A percentile compares a stretch with the other conserved stretches of the same genome.
phyloP scores from a whole-genome alignment of 2,888 invertebrate genomes.

The Sphaerophoria rueppellii region DNA sequence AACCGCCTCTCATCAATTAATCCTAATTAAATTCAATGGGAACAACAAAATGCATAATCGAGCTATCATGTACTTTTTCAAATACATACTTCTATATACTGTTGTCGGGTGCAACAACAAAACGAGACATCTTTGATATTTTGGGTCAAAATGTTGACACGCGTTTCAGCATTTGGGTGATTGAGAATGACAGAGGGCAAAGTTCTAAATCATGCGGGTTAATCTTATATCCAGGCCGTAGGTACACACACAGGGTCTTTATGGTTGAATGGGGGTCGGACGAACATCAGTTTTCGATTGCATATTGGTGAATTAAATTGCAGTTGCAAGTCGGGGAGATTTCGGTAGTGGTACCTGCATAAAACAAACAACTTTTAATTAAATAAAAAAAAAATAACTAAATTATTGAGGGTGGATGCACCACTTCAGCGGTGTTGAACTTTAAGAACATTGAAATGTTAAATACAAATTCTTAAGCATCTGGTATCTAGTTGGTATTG shows the following conservation, averaged over 20 bases:
- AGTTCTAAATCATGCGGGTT: conserved; percentile 50
- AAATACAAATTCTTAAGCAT: conserved; percentile 3
- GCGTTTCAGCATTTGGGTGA: conserved; percentile 37
- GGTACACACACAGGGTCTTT: too few species aligned
- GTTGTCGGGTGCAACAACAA: background rate
- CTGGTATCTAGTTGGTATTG: background rate
- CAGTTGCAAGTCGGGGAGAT: conserved; percentile 39
- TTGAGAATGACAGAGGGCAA: conserved; percentile 17
- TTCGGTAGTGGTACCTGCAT: conserved; percentile 64
- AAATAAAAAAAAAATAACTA: background rate
- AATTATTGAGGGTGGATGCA: conserved; percentile 55
- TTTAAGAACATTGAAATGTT: conserved; percentile 15
- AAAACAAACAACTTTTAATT: conserved; percentile 44
- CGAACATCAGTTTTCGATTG: conserved; percentile 23
- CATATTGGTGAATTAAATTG: conserved; percentile 39
- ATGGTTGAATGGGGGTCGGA: background rate
- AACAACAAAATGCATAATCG: conserved; percentile 38
- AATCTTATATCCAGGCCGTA: too few species aligned
- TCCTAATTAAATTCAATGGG: conserved; percentile 67
- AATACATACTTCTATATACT: conserved; percentile 23
- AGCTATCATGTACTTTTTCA: conserved; percentile 2
- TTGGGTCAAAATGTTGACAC: conserved; percentile 44
- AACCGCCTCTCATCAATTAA: conserved; percentile 67
- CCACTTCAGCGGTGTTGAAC: conserved; percentile 1
- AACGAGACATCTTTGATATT: conserved; percentile 11